Evolutionary conservation across 2,113 vertebrate genomes (phyloP).

Genomic region (Solea solea): DNA sequence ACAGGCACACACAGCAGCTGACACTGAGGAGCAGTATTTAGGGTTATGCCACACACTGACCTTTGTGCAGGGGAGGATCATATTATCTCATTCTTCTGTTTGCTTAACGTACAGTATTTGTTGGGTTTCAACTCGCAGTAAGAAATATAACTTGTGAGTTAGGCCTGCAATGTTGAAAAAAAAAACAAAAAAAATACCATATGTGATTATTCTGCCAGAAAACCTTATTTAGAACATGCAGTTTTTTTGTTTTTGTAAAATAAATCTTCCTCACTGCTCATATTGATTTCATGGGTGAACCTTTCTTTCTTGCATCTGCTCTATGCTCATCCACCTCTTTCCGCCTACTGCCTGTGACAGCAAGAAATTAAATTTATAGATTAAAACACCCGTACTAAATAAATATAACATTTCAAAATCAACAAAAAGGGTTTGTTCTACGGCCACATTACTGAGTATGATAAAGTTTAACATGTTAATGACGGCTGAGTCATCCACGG

Average conservation of each 20-base stretch:
- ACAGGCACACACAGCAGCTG: constrained; percentile 62
- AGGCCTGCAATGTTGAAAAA: not conserved
- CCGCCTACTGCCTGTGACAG: not conserved
- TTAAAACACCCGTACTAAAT: too few species aligned
- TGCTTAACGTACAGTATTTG: not conserved
- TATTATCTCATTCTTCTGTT: constrained; percentile 31
- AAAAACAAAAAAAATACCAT: not conserved
- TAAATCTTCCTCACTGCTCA: too few species aligned
- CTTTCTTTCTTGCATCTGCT: too few species aligned
- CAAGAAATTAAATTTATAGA: too few species aligned
- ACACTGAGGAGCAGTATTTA: constrained; percentile 25
- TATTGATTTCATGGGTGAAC: too few species aligned
- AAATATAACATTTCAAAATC: too few species aligned
- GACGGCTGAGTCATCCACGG: too few species aligned
- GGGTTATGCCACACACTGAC: constrained; percentile 58
- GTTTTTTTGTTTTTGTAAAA: not conserved
- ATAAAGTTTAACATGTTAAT: too few species aligned
- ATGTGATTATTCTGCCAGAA: too few species aligned
- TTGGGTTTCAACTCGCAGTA: not conserved
- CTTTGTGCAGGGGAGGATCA: constrained; percentile 22
- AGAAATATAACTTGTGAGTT: not conserved
- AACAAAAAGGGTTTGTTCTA: too few species aligned
- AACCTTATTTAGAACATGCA: not conserved
- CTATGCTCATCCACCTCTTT: not conserved
- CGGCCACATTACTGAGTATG: too few species aligned